A percentile compares a stretch with the other conserved stretches of the same genome.
phyloP scores from a whole-genome alignment of 2,888 invertebrate genomes.

The Lacanobia oleracea region DNA sequence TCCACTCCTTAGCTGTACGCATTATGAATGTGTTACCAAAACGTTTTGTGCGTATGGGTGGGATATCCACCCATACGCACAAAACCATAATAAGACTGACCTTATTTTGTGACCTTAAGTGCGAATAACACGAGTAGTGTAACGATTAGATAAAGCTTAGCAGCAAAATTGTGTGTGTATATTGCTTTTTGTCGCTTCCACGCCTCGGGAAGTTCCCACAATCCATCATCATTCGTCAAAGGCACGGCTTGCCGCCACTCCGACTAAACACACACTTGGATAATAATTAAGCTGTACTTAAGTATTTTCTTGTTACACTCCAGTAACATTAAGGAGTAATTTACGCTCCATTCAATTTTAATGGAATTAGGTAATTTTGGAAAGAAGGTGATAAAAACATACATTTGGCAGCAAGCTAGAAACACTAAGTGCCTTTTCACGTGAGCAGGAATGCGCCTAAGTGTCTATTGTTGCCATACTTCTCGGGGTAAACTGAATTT shows the following conservation, averaged over 20 bases:
- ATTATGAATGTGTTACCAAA: too few relatives aligned
- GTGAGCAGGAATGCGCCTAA: slow-evolving; percentile 34
- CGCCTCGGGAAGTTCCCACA: slow-evolving; percentile 64
- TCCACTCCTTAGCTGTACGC: too few relatives aligned
- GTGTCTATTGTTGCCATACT: slow-evolving; percentile 25
- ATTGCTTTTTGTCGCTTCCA: slow-evolving; percentile 63
- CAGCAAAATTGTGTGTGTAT: slow-evolving; percentile 39
- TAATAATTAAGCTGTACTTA: slow-evolving; percentile 65
- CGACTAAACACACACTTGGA: slow-evolving; percentile 65
- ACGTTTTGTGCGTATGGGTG: too few relatives aligned
- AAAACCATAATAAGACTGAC: neutral
- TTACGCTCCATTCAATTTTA: slow-evolving; percentile 47
- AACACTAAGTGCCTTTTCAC: slow-evolving; percentile 23
- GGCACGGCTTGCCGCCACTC: slow-evolving; percentile 64
- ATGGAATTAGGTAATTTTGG: slow-evolving; percentile 49
- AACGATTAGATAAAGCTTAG: slow-evolving; percentile 43
- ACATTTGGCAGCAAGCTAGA: slow-evolving; percentile 41
- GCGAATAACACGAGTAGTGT: slow-evolving; percentile 18
- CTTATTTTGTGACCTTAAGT: slow-evolving; percentile 14
- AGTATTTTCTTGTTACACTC: slow-evolving; percentile 53
- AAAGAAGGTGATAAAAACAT: slow-evolving; percentile 32
- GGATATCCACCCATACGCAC: too few relatives aligned
- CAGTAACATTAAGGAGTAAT: slow-evolving; percentile 51
- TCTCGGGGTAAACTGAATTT: slow-evolving; percentile 17
- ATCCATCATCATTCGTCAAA: slow-evolving; percentile 78